Evolutionary conservation across 2,797 vertebrate species (phyloP).

Genomic region (Mico argentatus): DNA sequence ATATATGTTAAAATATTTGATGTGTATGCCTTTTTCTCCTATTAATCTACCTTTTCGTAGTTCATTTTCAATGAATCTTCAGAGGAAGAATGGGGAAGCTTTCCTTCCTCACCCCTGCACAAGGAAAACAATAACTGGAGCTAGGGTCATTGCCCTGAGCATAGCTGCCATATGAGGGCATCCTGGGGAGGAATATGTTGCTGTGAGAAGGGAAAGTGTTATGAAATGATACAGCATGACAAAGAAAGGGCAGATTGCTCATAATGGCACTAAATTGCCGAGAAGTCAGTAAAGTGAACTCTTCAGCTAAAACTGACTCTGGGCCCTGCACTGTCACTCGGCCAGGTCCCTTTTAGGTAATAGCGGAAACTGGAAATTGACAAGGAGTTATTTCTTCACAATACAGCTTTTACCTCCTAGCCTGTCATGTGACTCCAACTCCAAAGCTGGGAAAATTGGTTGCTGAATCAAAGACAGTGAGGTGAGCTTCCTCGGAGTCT

Average conservation of each 20-base stretch:
- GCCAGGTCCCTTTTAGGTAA: background rate
- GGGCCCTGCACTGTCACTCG: accelerated
- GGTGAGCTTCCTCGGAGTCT: background rate
- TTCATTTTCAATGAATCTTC: background rate
- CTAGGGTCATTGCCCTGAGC: background rate
- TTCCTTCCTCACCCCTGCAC: background rate
- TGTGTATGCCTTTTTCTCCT: background rate
- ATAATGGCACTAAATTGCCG: background rate
- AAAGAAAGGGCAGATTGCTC: background rate
- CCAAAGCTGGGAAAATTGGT: background rate
- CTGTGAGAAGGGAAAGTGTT: background rate
- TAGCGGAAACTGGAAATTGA: background rate
- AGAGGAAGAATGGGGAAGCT: background rate
- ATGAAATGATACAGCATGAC: background rate
- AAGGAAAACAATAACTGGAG: background rate
- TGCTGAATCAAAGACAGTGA: background rate
- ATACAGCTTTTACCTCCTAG: background rate
- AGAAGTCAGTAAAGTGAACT: background rate
- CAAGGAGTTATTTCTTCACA: background rate
- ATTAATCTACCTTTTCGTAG: background rate
- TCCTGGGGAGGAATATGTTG: background rate
- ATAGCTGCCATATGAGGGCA: background rate
- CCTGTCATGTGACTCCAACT: background rate
- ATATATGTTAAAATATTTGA: background rate
- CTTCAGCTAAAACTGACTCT: background rate